A percentile compares a stretch with the other conserved stretches of the same genome.
Conservation (phyloP, 2,888 invertebrate genomes). For the Thera obeliscata region DNA sequence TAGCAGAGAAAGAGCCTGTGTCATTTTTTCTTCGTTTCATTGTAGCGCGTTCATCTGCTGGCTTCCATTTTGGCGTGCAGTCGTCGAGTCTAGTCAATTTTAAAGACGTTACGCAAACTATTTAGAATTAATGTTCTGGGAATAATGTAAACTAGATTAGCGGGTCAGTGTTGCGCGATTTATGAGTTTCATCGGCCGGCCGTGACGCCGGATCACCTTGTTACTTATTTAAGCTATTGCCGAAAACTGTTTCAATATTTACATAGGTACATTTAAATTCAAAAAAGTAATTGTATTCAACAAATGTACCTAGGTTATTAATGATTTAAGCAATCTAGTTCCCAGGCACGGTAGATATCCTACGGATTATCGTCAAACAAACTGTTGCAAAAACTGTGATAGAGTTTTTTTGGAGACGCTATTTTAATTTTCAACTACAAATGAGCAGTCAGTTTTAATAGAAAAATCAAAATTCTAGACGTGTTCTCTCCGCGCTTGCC, state of each 20-base stretch:
- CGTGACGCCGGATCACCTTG: conserved; percentile 40
- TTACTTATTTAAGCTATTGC: conserved; percentile 32
- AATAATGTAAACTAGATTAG: conserved; percentile 60
- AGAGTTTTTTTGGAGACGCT: too few species aligned
- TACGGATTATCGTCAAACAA: too few species aligned
- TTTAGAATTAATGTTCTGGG: conserved; percentile 50
- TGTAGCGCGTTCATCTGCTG: conserved; percentile 48
- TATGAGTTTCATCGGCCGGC: conserved; percentile 50
- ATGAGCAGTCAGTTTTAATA: too few species aligned
- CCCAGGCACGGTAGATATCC: too few species aligned
- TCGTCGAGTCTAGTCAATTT: conserved; percentile 46
- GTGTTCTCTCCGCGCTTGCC: conserved; percentile 6
- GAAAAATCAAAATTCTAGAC: background rate
- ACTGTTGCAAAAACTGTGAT: too few species aligned
- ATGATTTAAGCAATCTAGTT: too few species aligned
- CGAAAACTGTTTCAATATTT: conserved; percentile 46
- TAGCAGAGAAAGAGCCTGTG: conserved; percentile 69
- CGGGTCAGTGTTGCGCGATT: conserved; percentile 58
- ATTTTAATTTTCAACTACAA: too few species aligned
- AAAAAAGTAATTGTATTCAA: too few species aligned
- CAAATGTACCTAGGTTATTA: too few species aligned
- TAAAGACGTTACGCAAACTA: conserved; percentile 40
- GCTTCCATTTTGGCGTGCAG: conserved; percentile 39
- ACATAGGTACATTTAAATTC: background rate
- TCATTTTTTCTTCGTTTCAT: conserved; percentile 82